Conservation (phyloP, 1,140 invertebrate genomes). For the Pseudomyrmex cubaensis region DNA sequence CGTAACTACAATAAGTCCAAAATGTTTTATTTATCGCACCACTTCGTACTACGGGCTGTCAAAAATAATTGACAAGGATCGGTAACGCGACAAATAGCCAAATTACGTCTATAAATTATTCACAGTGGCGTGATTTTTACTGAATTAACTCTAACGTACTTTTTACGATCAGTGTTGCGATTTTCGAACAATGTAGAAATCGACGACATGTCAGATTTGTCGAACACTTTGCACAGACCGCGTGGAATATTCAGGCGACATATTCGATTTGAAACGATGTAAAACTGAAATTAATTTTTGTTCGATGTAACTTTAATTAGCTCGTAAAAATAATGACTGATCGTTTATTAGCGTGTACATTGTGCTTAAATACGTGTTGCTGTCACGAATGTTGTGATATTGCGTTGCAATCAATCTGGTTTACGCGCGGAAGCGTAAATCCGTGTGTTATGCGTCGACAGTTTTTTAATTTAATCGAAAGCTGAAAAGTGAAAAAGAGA, state of each 20-base stretch:
- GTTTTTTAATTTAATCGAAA: slow-evolving; percentile 33
- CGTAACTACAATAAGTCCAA: too few relatives aligned
- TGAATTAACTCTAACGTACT: slow-evolving; percentile 32
- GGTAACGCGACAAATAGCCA: background rate
- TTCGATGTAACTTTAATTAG: slow-evolving; percentile 36
- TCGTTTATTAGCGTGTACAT: slow-evolving; percentile 12
- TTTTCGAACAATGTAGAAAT: slow-evolving; percentile 5
- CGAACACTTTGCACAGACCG: slow-evolving; percentile 35
- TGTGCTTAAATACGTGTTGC: slow-evolving; percentile 14
- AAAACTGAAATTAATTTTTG: slow-evolving; percentile 19
- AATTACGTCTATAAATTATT: slow-evolving; percentile 36
- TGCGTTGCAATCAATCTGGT: slow-evolving; percentile 1
- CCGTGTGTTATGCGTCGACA: slow-evolving; percentile 13
- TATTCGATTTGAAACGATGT: background rate
- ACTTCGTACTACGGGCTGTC: background rate
- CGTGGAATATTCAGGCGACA: slow-evolving; percentile 46
- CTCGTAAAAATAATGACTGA: slow-evolving; percentile 32
- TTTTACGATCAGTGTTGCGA: slow-evolving; percentile 13
- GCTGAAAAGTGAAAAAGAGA: background rate
- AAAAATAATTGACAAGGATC: slow-evolving; percentile 26
- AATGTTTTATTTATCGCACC: background rate
- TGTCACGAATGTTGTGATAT: slow-evolving; percentile 19
- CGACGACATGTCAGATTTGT: background rate
- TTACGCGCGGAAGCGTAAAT: slow-evolving; percentile 19
- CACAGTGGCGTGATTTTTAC: slow-evolving; percentile 19